phyloP scores from a whole-genome alignment of 2,888 invertebrate genomes.

The Eupithecia exiguata region DNA sequence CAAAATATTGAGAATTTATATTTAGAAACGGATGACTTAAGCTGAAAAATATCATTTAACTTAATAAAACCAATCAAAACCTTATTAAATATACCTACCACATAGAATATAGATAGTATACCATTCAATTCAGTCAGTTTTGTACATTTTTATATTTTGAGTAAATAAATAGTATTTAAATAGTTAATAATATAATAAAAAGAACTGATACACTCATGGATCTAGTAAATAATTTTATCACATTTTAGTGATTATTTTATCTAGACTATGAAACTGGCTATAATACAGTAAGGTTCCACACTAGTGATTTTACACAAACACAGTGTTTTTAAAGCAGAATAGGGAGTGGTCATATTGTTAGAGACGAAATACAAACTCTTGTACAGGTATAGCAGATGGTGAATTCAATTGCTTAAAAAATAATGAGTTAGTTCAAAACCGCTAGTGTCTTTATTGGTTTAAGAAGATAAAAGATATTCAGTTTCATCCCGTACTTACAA shows the following conservation, averaged over 20 bases:
- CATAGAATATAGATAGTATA: background rate
- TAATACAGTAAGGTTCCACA: slow-evolving; percentile 46
- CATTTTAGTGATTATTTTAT: slow-evolving; percentile 65
- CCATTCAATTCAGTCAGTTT: slow-evolving; percentile 1
- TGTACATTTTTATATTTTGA: background rate
- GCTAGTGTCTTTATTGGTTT: slow-evolving; percentile 22
- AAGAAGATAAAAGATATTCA: slow-evolving; percentile 21
- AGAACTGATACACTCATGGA: slow-evolving; percentile 30
- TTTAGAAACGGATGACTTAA: too few species aligned
- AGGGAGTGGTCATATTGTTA: slow-evolving; percentile 10
- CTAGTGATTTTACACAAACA: slow-evolving; percentile 26
- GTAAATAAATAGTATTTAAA: background rate
- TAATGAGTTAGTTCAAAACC: slow-evolving; percentile 25
- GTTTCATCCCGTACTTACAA: slow-evolving; percentile 33
- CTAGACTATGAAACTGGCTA: slow-evolving; percentile 55
- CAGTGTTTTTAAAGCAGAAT: slow-evolving; percentile 2
- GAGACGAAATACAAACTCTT: background rate
- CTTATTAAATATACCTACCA: too few species aligned
- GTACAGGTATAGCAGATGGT: background rate
- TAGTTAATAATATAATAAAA: slow-evolving; percentile 24
- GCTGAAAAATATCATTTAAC: background rate
- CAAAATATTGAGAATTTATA: too few species aligned
- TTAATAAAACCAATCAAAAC: background rate
- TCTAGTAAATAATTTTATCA: slow-evolving; percentile 58
- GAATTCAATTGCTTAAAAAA: background rate